A percentile compares a stretch with the other conserved stretches of the same genome.
phyloP scores from a whole-genome alignment of 2,113 vertebrate genomes.

The Prionailurus viverrinus region DNA sequence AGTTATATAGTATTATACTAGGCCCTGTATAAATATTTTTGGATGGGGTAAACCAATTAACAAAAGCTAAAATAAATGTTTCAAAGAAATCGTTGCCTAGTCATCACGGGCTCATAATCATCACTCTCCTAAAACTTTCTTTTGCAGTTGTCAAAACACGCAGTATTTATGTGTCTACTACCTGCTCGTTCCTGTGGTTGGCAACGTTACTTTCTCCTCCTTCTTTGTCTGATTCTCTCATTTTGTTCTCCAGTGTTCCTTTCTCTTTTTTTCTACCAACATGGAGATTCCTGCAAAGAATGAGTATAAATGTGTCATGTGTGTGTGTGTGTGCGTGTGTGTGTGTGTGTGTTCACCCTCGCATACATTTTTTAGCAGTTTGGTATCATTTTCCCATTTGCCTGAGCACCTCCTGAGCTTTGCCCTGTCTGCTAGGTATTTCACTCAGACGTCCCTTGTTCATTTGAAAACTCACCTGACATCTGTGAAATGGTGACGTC shows the following conservation, averaged over 20 bases:
- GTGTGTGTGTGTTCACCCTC: background rate
- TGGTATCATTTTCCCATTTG: background rate
- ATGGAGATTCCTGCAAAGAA: background rate
- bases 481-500: background rate
- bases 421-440: background rate
- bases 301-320: background rate
- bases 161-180: background rate
- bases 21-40: background rate
- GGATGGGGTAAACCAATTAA: slow-evolving; percentile 13
- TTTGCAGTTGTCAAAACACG: background rate
- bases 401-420: background rate
- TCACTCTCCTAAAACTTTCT: background rate
- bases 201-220: background rate
- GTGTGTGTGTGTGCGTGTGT: background rate
- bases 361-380: background rate
- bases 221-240: background rate
- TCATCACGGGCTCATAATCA: background rate
- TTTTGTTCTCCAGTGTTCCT: background rate
- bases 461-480: background rate
- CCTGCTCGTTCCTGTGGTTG: background rate
- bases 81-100: slow-evolving; percentile 1
- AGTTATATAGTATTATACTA: background rate
- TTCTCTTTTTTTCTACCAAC: background rate
- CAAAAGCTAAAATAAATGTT: slow-evolving; percentile 16
- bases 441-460: background rate